A percentile compares a stretch with the other conserved stretches of the same genome.
Evolutionary conservation across 2,797 vertebrate genomes (phyloP).

Genomic region (Lutjanus argentimaculatus): DNA sequence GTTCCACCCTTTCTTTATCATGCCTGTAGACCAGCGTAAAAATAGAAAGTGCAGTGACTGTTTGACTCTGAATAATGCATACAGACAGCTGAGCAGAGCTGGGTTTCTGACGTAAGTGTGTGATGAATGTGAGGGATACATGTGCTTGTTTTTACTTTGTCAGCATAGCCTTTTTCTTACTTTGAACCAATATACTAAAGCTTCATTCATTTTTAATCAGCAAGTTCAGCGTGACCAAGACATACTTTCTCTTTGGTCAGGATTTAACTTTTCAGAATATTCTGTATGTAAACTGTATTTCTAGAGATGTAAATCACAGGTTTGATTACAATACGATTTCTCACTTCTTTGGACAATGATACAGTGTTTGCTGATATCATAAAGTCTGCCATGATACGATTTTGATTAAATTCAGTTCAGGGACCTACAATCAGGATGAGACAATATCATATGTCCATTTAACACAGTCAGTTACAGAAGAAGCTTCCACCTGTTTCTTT

Average conservation of each 20-base stretch:
- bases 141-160: neutral
- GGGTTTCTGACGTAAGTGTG: neutral
- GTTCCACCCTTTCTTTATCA: conserved; percentile 1
- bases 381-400: too few species aligned
- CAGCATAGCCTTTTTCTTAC: neutral
- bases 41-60: conserved; percentile 57
- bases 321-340: too few species aligned
- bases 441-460: too few species aligned
- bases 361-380: too few species aligned
- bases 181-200: neutral
- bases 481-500: too few species aligned
- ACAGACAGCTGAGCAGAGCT: conserved; percentile 35
- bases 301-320: too few species aligned
- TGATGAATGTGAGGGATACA: neutral
- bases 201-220: neutral
- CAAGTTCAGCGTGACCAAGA: neutral
- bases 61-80: conserved; percentile 70
- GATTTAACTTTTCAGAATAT: neutral
- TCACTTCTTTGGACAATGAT: too few species aligned
- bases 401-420: too few species aligned
- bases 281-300: neutral
- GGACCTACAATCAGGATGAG: too few species aligned
- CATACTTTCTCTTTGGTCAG: neutral
- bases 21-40: conserved; percentile 25
- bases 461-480: too few species aligned